Percentiles rank a stretch among this genome's conserved stretches.
phyloP scores from a whole-genome alignment of 1,140 invertebrate species.

The Aethina tumida region DNA sequence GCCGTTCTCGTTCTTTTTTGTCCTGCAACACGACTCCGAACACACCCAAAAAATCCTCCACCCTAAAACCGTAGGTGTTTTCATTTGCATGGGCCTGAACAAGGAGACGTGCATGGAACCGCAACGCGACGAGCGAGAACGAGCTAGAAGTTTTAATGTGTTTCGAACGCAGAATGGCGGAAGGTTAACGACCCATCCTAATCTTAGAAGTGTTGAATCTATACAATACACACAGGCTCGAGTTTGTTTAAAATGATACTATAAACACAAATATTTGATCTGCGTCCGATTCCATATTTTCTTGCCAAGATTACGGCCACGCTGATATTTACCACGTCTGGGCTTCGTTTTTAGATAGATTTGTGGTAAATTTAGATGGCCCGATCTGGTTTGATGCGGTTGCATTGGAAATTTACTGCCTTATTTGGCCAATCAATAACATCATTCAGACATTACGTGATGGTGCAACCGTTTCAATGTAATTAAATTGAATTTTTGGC shows the following conservation, averaged over 20 bases:
- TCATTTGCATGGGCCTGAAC: conserved; percentile 1
- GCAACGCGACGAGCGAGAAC: background rate
- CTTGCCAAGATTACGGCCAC: too few relatives aligned
- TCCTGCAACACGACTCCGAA: background rate
- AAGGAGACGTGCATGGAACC: background rate
- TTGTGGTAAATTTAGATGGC: too few relatives aligned
- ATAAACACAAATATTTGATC: conserved; percentile 4
- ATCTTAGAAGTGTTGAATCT: conserved; percentile 19
- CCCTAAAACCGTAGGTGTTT: conserved; percentile 1
- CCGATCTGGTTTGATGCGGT: too few relatives aligned
- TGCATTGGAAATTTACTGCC: too few relatives aligned
- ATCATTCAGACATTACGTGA: too few relatives aligned
- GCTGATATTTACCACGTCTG: too few relatives aligned
- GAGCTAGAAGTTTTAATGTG: background rate
- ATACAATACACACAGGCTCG: too few relatives aligned
- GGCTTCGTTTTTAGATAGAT: too few relatives aligned
- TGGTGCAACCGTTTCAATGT: too few relatives aligned
- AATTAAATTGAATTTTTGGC: too few relatives aligned
- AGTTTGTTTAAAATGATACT: conserved; percentile 1
- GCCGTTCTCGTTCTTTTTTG: conserved; percentile 1
- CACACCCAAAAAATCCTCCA: conserved; percentile 1
- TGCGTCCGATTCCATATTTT: background rate
- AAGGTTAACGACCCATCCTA: conserved; percentile 21
- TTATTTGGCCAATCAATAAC: too few relatives aligned
- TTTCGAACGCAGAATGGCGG: conserved; percentile 10